Evolutionary conservation across 2,113 vertebrate species (phyloP).

Genomic region (Pseudois nayaur): DNA sequence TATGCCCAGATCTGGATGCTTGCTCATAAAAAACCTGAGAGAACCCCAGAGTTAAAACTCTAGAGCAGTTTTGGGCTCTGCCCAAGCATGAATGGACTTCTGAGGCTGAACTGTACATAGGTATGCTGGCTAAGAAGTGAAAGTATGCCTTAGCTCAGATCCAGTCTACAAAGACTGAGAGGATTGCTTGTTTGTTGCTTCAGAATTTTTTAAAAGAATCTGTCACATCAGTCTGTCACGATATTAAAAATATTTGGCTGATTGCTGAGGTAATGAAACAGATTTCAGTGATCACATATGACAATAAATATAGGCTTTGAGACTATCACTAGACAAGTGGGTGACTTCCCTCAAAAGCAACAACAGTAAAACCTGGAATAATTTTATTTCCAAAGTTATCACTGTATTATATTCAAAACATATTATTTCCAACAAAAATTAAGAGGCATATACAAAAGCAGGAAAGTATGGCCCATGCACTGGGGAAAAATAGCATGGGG

Average conservation of each 20-base stretch:
- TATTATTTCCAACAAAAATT: background rate
- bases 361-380: background rate
- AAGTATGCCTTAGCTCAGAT: background rate
- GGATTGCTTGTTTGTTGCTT: background rate
- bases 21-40: background rate
- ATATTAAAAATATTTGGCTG: background rate
- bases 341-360: background rate
- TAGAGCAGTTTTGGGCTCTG: background rate
- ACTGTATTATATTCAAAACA: background rate
- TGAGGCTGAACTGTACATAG: background rate
- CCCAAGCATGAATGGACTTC: background rate
- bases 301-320: background rate
- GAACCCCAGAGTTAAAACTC: background rate
- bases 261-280: background rate
- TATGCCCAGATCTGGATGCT: background rate
- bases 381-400: background rate
- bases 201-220: background rate
- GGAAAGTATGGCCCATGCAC: background rate
- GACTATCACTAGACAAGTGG: background rate
- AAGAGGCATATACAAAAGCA: background rate
- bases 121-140: background rate
- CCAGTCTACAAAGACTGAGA: background rate
- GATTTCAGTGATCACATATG: background rate
- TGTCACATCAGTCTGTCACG: background rate
- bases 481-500: background rate